phyloP scores from a whole-genome alignment of 2,888 invertebrate genomes.

The Microdon myrmicae region DNA sequence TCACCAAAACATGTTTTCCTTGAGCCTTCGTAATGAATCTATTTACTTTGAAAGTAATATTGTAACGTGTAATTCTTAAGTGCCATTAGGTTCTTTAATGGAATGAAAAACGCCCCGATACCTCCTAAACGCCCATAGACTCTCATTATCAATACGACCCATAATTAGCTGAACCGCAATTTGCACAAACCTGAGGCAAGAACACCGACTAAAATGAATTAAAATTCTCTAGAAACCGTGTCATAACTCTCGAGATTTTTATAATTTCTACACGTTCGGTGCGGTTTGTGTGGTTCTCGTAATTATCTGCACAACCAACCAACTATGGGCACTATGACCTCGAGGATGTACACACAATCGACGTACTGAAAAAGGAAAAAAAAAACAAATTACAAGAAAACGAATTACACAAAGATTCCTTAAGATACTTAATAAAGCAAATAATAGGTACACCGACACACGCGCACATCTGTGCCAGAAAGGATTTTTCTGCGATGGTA shows the following conservation, averaged over 20 bases:
- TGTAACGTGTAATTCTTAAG: too few species aligned
- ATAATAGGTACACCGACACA: conserved; percentile 12
- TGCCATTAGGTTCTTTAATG: too few species aligned
- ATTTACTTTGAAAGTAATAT: too few species aligned
- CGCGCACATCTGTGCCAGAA: conserved; percentile 26
- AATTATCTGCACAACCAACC: conserved; percentile 32
- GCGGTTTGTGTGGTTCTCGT: conserved; percentile 43
- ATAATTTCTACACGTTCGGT: conserved; percentile 45
- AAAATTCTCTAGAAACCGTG: conserved; percentile 31
- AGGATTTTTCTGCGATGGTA: conserved; percentile 26
- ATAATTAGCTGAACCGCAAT: too few species aligned
- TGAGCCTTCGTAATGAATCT: too few species aligned
- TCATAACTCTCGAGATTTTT: conserved; percentile 39
- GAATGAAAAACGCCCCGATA: too few species aligned
- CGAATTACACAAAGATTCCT: too few species aligned
- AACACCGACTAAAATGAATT: conserved; percentile 14
- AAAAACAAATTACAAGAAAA: conserved; percentile 27
- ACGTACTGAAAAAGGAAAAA: conserved; percentile 16
- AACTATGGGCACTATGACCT: conserved; percentile 19
- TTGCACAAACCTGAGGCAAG: too few species aligned
- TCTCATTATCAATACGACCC: too few species aligned
- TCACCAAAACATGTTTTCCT: too few species aligned
- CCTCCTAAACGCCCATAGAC: too few species aligned
- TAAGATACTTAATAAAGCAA: conserved; percentile 39
- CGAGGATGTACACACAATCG: conserved; percentile 20